phyloP scores from a whole-genome alignment of 1,140 invertebrate genomes.

The Nylanderia fulva region DNA sequence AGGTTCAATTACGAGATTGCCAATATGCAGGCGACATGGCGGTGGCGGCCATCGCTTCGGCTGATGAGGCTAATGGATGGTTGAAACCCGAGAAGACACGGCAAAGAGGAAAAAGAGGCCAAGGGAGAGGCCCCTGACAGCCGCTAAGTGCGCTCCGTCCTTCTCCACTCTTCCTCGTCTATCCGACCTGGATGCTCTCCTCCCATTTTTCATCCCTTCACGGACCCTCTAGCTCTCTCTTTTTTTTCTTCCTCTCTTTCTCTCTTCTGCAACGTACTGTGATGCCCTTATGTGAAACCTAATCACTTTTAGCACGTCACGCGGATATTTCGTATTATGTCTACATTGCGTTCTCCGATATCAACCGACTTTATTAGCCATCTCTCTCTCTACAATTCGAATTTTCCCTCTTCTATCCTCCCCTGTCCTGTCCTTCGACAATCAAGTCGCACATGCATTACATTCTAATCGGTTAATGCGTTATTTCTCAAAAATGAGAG shows the following conservation, averaged over 20 bases:
- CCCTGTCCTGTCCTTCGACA: neutral
- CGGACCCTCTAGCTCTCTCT: slow-evolving; percentile 31
- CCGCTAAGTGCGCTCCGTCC: slow-evolving; percentile 82
- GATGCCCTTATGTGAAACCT: slow-evolving; percentile 80
- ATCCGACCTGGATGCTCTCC: neutral
- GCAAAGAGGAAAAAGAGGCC: slow-evolving; percentile 78
- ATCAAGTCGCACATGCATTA: slow-evolving; percentile 9
- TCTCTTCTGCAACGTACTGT: neutral
- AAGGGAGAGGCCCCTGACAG: slow-evolving; percentile 83
- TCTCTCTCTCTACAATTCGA: slow-evolving; percentile 55
- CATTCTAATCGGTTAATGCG: slow-evolving; percentile 32
- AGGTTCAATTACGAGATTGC: slow-evolving; percentile 83
- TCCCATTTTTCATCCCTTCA: slow-evolving; percentile 25
- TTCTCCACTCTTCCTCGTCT: slow-evolving; percentile 72
- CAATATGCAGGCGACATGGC: slow-evolving; percentile 69
- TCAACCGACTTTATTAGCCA: slow-evolving; percentile 74
- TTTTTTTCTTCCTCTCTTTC: too few relatives aligned
- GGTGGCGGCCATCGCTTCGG: slow-evolving; percentile 82
- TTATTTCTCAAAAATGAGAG: slow-evolving; percentile 6
- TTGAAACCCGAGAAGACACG: slow-evolving; percentile 82
- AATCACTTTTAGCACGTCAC: slow-evolving; percentile 81
- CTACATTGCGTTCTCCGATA: slow-evolving; percentile 76
- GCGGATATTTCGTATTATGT: slow-evolving; percentile 79
- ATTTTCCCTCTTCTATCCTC: slow-evolving; percentile 4
- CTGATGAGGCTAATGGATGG: slow-evolving; percentile 86